A percentile compares a stretch with the other conserved stretches of the same genome.
These are phyloP conservation scores for Apis laboriosa DNA, from an alignment of 1,140 invertebrate genomes.

Conservation along the genomic window DNA sequence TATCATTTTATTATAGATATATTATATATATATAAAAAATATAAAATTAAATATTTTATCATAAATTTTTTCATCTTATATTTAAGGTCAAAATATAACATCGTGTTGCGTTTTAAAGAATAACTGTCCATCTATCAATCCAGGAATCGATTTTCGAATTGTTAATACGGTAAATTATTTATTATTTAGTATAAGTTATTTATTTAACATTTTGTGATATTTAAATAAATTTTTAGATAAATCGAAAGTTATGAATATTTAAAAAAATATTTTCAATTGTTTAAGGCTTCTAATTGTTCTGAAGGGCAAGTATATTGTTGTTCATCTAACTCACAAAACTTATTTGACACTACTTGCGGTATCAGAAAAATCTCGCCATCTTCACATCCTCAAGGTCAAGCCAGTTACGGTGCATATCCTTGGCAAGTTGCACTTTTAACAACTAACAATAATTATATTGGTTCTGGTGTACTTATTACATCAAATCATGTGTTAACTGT, in stretches of 20 bases:
- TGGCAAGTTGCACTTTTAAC: conserved; percentile 82
- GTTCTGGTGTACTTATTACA: conserved; percentile 85
- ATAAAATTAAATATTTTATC: background rate
- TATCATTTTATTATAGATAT: background rate
- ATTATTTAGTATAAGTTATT: conserved; percentile 26
- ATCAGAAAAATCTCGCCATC: conserved; percentile 72
- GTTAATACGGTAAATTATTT: conserved; percentile 81
- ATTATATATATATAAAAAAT: background rate
- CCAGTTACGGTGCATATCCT: conserved; percentile 82
- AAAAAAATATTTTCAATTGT: conserved; percentile 5
- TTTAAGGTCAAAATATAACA: conserved; percentile 11
- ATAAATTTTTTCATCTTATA: background rate
- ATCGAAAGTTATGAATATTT: background rate
- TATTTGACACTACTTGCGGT: conserved; percentile 70
- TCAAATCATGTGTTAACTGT: conserved; percentile 85
- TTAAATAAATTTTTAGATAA: background rate
- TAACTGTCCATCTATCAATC: conserved; percentile 77
- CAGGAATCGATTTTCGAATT: conserved; percentile 83
- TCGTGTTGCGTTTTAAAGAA: conserved; percentile 72
- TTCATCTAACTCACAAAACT: conserved; percentile 42
- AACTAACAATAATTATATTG: conserved; percentile 82
- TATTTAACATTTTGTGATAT: conserved; percentile 2
- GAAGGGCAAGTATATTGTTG: conserved; percentile 80
- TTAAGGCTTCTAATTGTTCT: conserved; percentile 68
- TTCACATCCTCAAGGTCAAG: conserved; percentile 78